Evolutionary conservation across 2,113 vertebrate species (phyloP), one percentile per base, ranked within the genome.

Genomic region (Coreoperca whiteheadi): DNA sequence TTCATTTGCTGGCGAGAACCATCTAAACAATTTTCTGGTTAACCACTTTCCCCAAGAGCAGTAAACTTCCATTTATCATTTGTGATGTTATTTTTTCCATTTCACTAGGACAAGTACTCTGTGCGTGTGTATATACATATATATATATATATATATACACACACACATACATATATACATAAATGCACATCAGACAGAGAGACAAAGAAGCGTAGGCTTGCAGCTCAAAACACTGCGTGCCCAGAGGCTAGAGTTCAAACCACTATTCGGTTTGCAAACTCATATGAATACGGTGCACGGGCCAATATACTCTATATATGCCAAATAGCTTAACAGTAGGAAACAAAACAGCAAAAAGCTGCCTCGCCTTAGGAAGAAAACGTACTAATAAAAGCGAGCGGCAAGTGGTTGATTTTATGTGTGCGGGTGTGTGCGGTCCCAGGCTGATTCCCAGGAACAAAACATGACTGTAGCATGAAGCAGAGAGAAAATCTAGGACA

Each of bases 401-500:
- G 70, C 51, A 43, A 67, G 67, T 74, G 67, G 56, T 54, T 46
- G 48, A 79, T 53, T 80, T 48, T 51, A 20, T 65, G 81, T 67
- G 74, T 64, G 61, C 77, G n/a, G 46, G 54, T 23, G 83, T 74
- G 81, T 71, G 68, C 82, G 83, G 64, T 84, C 79, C 59, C 54
- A 37, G 79, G 66, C 73, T 78, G 71, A 80, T 48, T 84, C 64
- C 43, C 20, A 50, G 63, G 88, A 88, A 92, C 84, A 88, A 91
- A 91, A 80, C 80, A 77, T 54, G 82, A 86, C 63, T 71, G 54
- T 1, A 69, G 79, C 34, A 54, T 51, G 67, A 81, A 86, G 79
- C 53, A 82, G 23, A 71, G 78, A 83, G 60, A 68, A 91, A 93
- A 93, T 94, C 85, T 94, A 85, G 94, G 92, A 86, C 93, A 95